A percentile compares a stretch with the other conserved stretches of the same genome.
phyloP scores from a whole-genome alignment of 2,797 vertebrate species.

The Hafferia zeledoni region DNA sequence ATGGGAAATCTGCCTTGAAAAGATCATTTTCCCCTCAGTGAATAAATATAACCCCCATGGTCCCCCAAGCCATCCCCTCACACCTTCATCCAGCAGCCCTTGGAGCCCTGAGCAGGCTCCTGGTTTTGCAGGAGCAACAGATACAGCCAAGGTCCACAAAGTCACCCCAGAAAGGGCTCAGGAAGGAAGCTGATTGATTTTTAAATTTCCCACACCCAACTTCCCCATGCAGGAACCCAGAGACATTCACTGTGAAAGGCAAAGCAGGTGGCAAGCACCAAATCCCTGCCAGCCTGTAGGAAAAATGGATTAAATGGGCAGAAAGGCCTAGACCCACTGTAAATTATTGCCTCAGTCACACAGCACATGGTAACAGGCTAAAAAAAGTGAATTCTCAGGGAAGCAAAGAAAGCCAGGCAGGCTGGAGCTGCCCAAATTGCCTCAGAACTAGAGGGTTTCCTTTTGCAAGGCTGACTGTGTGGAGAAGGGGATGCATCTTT shows the following conservation, averaged over 20 bases:
- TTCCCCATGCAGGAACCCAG: neutral
- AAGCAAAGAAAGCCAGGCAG: neutral
- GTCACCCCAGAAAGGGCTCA: neutral
- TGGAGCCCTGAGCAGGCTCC: neutral
- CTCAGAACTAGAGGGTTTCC: neutral
- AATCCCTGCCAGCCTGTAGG: neutral
- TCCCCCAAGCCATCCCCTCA: neutral
- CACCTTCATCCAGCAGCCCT: neutral
- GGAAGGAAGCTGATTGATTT: neutral
- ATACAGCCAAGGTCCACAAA: neutral
- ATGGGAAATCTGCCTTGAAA: neutral
- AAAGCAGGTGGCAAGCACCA: neutral
- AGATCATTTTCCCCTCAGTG: neutral
- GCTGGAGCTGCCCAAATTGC: neutral
- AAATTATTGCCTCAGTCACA: neutral
- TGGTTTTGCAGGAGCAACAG: neutral
- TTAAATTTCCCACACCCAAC: neutral
- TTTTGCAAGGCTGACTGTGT: neutral
- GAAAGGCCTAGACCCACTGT: neutral
- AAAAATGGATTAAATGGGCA: neutral
- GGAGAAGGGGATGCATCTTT: neutral
- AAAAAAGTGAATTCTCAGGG: neutral
- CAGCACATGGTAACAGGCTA: neutral
- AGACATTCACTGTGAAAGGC: neutral
- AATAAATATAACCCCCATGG: neutral